Conservation (phyloP, 2,888 invertebrate species). For the Torymus auratus region DNA sequence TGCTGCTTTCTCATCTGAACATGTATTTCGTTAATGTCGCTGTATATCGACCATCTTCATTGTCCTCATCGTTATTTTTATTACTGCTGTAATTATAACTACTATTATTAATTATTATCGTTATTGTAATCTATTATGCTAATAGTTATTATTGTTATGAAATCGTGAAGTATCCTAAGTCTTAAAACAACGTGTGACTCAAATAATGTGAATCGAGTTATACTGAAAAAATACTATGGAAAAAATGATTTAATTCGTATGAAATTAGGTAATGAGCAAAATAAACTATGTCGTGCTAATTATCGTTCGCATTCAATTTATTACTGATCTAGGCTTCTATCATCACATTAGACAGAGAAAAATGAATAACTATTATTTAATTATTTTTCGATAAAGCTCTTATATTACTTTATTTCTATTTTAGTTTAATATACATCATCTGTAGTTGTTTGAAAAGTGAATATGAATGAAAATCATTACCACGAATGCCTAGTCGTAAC, state of each 20-base stretch:
- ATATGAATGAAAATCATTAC: conserved; percentile 23
- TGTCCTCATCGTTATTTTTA: conserved; percentile 25
- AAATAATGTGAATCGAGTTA: not conserved
- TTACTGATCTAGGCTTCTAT: conserved; percentile 17
- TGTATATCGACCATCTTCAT: conserved; percentile 29
- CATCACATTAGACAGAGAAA: conserved; percentile 18
- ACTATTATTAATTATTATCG: conserved; percentile 29
- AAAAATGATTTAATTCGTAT: conserved; percentile 42
- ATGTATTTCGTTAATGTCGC: conserved; percentile 22
- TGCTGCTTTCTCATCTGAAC: conserved; percentile 35
- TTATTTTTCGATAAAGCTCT: no score
- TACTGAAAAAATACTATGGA: conserved; percentile 19
- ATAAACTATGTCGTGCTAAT: conserved; percentile 54
- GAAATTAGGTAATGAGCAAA: conserved; percentile 46
- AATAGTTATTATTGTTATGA: conserved; percentile 48
- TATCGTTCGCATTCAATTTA: conserved; percentile 45
- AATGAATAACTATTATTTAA: not conserved
- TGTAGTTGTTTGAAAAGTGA: not conserved
- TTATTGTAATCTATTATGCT: conserved; percentile 45
- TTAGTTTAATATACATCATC: no score
- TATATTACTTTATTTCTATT: no score
- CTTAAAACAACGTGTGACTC: conserved; percentile 37
- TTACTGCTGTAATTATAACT: conserved; percentile 14
- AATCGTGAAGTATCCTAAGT: conserved; percentile 39
- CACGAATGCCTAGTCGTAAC: conserved; percentile 45